Base-by-base conservation (phyloP, 1,140 invertebrate genomes). In the Zophobas atratus region DNA sequence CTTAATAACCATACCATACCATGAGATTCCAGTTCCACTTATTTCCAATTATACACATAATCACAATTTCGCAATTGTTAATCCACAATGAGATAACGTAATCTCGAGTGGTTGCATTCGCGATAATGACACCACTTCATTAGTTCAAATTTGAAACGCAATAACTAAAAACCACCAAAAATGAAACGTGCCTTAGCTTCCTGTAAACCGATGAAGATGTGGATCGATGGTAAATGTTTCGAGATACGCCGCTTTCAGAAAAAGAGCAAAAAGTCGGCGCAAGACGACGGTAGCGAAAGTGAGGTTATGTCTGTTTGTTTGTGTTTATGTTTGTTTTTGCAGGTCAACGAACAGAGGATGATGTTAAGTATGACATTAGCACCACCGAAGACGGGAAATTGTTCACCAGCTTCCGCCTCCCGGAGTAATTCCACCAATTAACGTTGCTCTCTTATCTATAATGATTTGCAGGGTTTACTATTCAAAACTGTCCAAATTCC, bases 151-250 rank as follows among this genome's bases (percentile, higher is more conserved):
- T 20, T 20, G 1, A 67, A 67, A 39, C 57, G 38, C 36, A 63
- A 41, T 63, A 51, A 51, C 57, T 32, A 38, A 5, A 63, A 63
- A 67, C 56, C n/a, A 20, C 36, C 8, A 73, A 39, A 53, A 55
- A 73, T 73, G 71, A 73, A 53, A 39, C 71, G 71, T 67, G 60
- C 39, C 60, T 67, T 67, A 41, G 60, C 1, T 67, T 43, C 60
- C 1, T 67, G 60, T 20, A 67, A 67, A 39, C 71, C 36, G 32
- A 73, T 32, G 51, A 73, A 73, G 73, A 83, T 85, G 79, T 85
- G 84, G 84, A 83, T 85, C 55, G 81, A 85, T 77, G 84, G 84
- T 8, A 82, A 77, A 75, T 80, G 80, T 48, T 84, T 82, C 43
- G 76, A 77, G 20, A 78, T 85, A 6, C 67, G 67, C 76, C 71